Percentiles rank a stretch among this genome's conserved stretches.
Evolutionary conservation across 2,797 vertebrate species (phyloP).

Genomic region (Acanthiza pusilla): DNA sequence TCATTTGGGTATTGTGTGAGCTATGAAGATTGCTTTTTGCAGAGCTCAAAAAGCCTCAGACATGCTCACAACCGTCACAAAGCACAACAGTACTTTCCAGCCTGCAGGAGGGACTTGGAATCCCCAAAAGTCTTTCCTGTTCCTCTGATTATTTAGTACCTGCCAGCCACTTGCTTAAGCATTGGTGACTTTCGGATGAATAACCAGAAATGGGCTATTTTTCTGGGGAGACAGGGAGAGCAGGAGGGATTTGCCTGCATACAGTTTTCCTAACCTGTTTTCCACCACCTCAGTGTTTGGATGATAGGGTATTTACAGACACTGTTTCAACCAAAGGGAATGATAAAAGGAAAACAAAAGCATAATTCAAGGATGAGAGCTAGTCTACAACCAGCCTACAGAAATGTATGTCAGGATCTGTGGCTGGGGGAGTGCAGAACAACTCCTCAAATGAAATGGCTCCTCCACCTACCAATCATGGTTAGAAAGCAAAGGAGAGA

Average conservation of each 20-base stretch:
- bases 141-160: neutral
- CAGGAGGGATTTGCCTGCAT: neutral
- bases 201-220: neutral
- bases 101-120: neutral
- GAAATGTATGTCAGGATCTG: neutral
- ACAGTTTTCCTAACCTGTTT: neutral
- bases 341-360: conserved; percentile 21
- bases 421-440: neutral
- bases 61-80: neutral
- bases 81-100: neutral
- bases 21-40: neutral
- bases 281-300: neutral
- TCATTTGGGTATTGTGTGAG: neutral
- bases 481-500: neutral
- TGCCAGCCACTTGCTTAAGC: neutral
- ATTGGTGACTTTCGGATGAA: neutral
- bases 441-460: neutral
- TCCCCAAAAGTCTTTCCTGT: neutral
- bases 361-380: neutral
- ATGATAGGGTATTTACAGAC: neutral
- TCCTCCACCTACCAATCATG: neutral
- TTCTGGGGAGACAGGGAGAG: neutral
- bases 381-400: neutral
- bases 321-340: neutral
- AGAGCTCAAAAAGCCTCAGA: neutral